Evolutionary conservation across 2,888 invertebrate genomes (phyloP), one percentile per base, ranked within the genome.

Genomic region (Sepiola atlantica): DNA sequence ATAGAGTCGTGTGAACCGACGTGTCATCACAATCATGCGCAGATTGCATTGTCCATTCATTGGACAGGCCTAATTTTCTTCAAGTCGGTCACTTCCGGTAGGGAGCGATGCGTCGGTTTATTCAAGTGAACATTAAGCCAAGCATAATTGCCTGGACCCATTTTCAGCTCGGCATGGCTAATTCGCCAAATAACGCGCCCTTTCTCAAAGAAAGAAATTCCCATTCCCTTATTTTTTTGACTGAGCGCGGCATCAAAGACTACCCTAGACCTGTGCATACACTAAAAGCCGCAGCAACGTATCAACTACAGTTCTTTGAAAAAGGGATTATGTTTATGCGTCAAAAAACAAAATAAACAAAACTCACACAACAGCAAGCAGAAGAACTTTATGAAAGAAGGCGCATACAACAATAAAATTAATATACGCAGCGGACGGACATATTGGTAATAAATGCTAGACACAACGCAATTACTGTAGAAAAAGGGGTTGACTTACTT

Each of bases 321-420:
- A 77, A 77, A 77, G n/a, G 0, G 21, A 32, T 77, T 77, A 28
- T 77, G 10, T 12, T n/a, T 2, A 77, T 77, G 77, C 32, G 12
- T 77, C n/a, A n/a, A 77, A 77, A n/a, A 4, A n/a, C n/a, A n/a
- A 77, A 77, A n/a, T 2, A n/a, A 77, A 77, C 32, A 28, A 61
- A 14, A 16, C 14, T 2, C 77, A n/a, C 77, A 32, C 1, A 77
- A 21, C n/a, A n/a, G 28, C n/a, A 77, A 12, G 14, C n/a, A 77
- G n/a, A 77, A 77, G 12, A 12, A n/a, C n/a, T 77, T 32, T 45
- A 45, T 45, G 45, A 45, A n/a, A 20, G 10, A 28, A 32, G 77
- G 0, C 12, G 14, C 8, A 77, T 0, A 12, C 12, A 6, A 1
- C 2, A n/a, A 2, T n/a, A 10, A n/a, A 21, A 77, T n/a, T 8